These are phyloP conservation scores for Clusia tigrina DNA, from an alignment of 2,888 invertebrate genomes.

Conservation along the genomic window DNA sequence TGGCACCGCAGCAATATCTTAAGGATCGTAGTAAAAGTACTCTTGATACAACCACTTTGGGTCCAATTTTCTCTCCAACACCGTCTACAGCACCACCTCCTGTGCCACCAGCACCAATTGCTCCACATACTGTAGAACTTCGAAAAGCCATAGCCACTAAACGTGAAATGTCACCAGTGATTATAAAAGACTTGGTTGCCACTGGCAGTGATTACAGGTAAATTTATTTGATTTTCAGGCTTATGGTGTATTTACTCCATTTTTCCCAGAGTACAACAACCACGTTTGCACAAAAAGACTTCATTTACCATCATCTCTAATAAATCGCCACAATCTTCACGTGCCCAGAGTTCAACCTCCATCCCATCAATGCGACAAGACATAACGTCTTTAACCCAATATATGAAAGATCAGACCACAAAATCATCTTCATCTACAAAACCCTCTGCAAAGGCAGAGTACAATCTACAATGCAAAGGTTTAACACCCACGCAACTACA, in stretches of 20 bases:
- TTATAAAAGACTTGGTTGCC: constrained; percentile 58
- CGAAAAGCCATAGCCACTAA: constrained; percentile 26
- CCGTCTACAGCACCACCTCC: constrained; percentile 48
- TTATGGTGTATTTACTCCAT: not conserved
- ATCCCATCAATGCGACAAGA: not conserved
- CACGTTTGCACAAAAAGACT: constrained; percentile 71
- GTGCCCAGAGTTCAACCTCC: constrained; percentile 59
- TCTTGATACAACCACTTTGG: constrained; percentile 11
- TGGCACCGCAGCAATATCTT: constrained; percentile 49
- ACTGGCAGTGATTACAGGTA: constrained; percentile 63
- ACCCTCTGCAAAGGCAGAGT: constrained; percentile 42
- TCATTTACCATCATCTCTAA: constrained; percentile 77
- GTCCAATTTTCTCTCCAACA: constrained; percentile 39
- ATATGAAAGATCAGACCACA: constrained; percentile 36
- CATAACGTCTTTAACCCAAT: not conserved
- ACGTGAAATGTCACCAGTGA: constrained; percentile 58
- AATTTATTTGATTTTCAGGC: not conserved
- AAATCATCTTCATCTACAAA: constrained; percentile 28
- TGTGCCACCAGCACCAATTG: constrained; percentile 29
- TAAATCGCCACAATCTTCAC: constrained; percentile 66
- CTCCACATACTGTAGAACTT: constrained; percentile 11
- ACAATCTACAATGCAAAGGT: constrained; percentile 48
- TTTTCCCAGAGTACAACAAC: constrained; percentile 53
- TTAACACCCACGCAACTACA: constrained; percentile 45
- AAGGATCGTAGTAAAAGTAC: constrained; percentile 41